These are phyloP conservation scores for Plestiodon gilberti DNA, from an alignment of 2,113 vertebrate genomes.

Conservation along the genomic window DNA sequence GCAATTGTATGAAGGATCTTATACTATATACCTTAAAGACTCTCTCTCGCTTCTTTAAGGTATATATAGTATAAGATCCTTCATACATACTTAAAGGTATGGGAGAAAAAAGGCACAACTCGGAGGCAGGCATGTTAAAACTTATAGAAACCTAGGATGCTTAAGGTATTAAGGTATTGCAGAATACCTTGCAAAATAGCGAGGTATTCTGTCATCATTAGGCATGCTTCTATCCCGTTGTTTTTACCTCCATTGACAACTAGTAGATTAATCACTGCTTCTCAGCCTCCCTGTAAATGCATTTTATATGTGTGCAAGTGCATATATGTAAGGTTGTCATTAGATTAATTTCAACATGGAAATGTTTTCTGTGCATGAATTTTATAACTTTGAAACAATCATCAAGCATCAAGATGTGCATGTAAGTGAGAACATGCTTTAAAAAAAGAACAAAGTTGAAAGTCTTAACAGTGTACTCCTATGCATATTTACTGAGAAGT, in stretches of 20 bases:
- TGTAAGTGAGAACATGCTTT: too few relatives aligned
- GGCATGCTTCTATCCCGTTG: too few relatives aligned
- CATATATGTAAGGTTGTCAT: background rate
- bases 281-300: background rate
- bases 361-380: background rate
- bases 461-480: too few relatives aligned
- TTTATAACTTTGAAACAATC: background rate
- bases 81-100: background rate
- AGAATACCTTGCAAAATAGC: too few relatives aligned
- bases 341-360: background rate
- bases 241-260: background rate
- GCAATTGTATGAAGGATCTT: too few relatives aligned
- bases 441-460: too few relatives aligned
- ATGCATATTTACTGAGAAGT: background rate
- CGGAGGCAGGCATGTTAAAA: background rate
- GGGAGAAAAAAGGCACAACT: background rate
- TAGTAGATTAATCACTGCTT: background rate
- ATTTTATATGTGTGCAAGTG: background rate
- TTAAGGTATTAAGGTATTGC: too few relatives aligned
- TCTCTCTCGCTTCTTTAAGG: background rate
- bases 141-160: background rate
- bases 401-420: background rate
- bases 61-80: background rate
- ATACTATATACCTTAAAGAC: too few relatives aligned
- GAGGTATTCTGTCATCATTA: background rate